Evolutionary conservation across 1,140 invertebrate species (phyloP), one percentile per base, ranked within the genome.

Genomic region (Schlechtendalia chinensis): DNA sequence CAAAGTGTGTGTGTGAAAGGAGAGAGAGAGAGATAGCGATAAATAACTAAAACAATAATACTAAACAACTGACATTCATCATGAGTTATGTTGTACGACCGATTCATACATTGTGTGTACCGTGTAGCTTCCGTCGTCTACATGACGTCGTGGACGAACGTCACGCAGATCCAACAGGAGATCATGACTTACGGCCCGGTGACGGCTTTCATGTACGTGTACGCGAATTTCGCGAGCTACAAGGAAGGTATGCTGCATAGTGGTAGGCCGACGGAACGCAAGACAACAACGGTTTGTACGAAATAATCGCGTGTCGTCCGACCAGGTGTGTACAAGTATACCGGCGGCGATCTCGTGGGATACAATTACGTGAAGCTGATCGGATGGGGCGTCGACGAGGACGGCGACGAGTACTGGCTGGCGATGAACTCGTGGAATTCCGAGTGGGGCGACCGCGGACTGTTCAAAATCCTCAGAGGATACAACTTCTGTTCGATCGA

Each of bases 351-450:
- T 32, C 88, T 87, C 19, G 87, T 96, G 39, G 96, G 95, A 29
- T 95, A 95, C 17, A 96, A 98, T 86, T 95, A 95, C 45, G 91
- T 97, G 53, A 93, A 92, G 84, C 92, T 98, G 45, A 86, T 97
- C 16, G 96, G 96, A 22, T 93, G 90, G 89, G 91, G 91, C 39
- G 83, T 82, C 19, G 83, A 84, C 53, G 61, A 83, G 22, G 82
- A 81, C 1, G 82, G 59, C 1, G 45, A 54, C 81, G 39, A 54
- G 59, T 98, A 96, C 85, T 98, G 96, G 96, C 88, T 95, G 1
- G 90, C 95, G 83, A 94, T 93, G 61, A 97, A 97, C 87, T 96
- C 94, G 0, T 97, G 95, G 95, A 97, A 97, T 86, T 87, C 88
- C 6, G 94, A 96, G 84, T 97, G 95, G 95, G 95, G 91, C 50